Evolutionary conservation across 2,888 invertebrate genomes (phyloP), one percentile per base, ranked within the genome.

Genomic region (Bembecia ichneumoniformis): DNA sequence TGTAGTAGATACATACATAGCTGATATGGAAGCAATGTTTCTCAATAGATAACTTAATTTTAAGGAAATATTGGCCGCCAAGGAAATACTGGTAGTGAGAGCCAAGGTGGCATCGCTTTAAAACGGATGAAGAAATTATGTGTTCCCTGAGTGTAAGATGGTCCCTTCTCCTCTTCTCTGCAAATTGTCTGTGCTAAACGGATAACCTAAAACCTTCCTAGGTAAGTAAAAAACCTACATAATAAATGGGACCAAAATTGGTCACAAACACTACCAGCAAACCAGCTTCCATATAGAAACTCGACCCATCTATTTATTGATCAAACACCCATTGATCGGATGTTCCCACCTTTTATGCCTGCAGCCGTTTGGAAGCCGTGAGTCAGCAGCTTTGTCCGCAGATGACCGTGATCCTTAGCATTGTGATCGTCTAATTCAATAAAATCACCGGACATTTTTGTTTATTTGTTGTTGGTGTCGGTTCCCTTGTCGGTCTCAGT

Each of bases 351-450:
- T 83, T 79, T 83, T 81, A 79, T 76, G 62, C 60, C 59, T 59
- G 66, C 67, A 63, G 68, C 68, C 69, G 71, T 64, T 63, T 76
- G 78, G 79, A 71, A 81, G 80, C 72, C 68, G 62, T 86, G 86
- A 86, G 59, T 70, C 76, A 68, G 83, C 84, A 74, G 62, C 73
- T 73, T 66, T 57, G 58, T 58, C 53, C 56, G 58, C 55, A 52
- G 61, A 59, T 64, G 64, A 65, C 68, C 71, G 63, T 63, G 68
- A 70, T 71, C 63, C 28, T 61, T 59, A 65, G 72, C 72, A 84
- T 82, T 84, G 84, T 86, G 82, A 81, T 78, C 82, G 68, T 71
- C 80, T 87, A 87, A 87, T 86, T 87, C 86, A 87, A 87, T 87
- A 83, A 86, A 82, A 84, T 82, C 82, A 79, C 77, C 69, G 74